These are phyloP conservation scores for Pomatorhinus ruficollis DNA, from an alignment of 2,113 vertebrate species.

Conservation along the genomic window DNA sequence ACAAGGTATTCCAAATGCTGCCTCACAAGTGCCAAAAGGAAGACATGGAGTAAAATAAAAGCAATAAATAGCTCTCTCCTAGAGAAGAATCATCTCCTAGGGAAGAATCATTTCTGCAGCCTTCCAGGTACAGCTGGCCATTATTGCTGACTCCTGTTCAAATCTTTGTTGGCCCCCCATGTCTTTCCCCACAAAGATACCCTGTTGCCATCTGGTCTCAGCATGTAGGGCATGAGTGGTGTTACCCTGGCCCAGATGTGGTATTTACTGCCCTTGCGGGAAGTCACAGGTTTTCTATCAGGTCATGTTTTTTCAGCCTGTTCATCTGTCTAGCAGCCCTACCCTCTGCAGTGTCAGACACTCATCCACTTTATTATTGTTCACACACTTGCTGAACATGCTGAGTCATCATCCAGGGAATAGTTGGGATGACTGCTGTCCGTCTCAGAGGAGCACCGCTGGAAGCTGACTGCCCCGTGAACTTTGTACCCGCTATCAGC, in stretches of 20 bases:
- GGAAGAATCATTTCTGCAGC: not conserved
- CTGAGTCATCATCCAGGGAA: not conserved
- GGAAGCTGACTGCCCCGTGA: not conserved
- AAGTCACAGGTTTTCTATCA: not conserved
- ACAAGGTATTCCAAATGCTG: not conserved
- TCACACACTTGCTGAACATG: not conserved
- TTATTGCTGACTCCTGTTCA: not conserved
- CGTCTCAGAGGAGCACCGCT: rapidly evolving
- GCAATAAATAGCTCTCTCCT: too few relatives aligned
- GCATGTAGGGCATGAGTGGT: not conserved
- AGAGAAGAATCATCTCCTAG: too few relatives aligned
- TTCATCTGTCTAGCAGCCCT: not conserved
- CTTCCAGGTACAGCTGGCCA: not conserved
- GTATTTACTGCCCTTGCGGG: not conserved
- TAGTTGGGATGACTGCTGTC: not conserved
- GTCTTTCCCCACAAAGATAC: not conserved
- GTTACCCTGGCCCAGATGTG: not conserved
- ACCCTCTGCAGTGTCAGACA: rapidly evolving
- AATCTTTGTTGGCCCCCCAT: rapidly evolving
- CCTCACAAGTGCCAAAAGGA: not conserved
- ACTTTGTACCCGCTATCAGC: not conserved
- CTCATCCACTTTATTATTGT: not conserved
- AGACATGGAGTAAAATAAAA: too few relatives aligned
- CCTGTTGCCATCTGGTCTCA: not conserved
- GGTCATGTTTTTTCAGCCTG: not conserved